A percentile compares a stretch with the other conserved stretches of the same genome.
Evolutionary conservation across 2,888 invertebrate genomes (phyloP).

Genomic region (Apamea sordens): DNA sequence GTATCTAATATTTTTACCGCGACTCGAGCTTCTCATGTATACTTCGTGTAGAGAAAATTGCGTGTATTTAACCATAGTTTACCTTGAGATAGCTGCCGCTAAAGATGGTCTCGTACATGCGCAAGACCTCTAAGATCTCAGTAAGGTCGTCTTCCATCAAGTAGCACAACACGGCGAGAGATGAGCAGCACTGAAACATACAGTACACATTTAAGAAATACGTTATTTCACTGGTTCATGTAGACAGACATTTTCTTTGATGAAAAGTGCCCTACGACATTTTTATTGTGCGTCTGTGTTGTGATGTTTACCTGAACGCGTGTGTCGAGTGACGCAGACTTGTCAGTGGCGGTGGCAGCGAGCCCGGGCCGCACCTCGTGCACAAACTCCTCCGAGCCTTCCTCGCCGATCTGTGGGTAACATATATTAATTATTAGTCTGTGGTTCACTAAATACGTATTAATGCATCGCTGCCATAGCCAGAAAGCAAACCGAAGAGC

Average conservation of each 20-base stretch:
- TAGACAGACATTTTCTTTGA: neutral
- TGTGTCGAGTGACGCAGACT: conserved; percentile 92
- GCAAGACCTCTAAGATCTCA: conserved; percentile 93
- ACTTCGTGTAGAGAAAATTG: neutral
- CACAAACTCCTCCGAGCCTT: conserved; percentile 92
- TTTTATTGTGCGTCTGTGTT: neutral
- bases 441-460: too few species aligned
- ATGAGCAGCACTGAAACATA: conserved; percentile 93
- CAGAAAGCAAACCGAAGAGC: too few species aligned
- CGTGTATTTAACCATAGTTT: conserved; percentile 4
- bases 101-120: conserved; percentile 94
- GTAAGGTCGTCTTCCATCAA: conserved; percentile 94
- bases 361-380: conserved; percentile 93
- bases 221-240: neutral
- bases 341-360: conserved; percentile 93
- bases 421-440: neutral
- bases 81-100: conserved; percentile 94
- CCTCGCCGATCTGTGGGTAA: conserved; percentile 85
- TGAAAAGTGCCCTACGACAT: neutral
- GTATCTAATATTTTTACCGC: neutral
- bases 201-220: neutral
- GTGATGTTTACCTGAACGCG: conserved; percentile 92
- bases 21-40: neutral
- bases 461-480: neutral
- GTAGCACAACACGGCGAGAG: conserved; percentile 96